Evolutionary conservation across 2,797 vertebrate species (phyloP).

Genomic region (Allobates femoralis): DNA sequence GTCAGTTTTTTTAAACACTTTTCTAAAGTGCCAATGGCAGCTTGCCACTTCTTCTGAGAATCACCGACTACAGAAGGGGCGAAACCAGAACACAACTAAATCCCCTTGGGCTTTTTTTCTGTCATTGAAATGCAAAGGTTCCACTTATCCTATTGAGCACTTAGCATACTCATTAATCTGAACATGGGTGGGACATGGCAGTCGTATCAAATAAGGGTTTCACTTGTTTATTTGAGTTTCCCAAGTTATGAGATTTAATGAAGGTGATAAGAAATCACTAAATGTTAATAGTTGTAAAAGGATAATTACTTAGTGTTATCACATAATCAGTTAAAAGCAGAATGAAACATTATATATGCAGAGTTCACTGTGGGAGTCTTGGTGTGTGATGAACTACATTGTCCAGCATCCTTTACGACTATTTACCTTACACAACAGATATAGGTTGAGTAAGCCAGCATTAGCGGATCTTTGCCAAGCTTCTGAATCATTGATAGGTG

Average conservation of each 20-base stretch:
- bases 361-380: not conserved
- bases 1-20: constrained; percentile 70
- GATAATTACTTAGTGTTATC: constrained; percentile 31
- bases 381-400: not conserved
- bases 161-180: constrained; percentile 61
- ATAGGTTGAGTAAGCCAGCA: not conserved
- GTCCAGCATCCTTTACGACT: not conserved
- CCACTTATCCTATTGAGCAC: constrained; percentile 63
- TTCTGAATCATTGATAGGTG: constrained; percentile 42
- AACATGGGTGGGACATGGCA: constrained; percentile 49
- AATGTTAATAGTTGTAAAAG: not conserved
- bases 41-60: constrained; percentile 70
- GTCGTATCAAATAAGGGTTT: constrained; percentile 33
- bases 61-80: constrained; percentile 65
- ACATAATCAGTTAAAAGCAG: constrained; percentile 18
- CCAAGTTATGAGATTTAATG: constrained; percentile 44
- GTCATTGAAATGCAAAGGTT: constrained; percentile 50
- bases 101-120: constrained; percentile 63
- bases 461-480: constrained; percentile 3
- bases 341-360: constrained; percentile 2
- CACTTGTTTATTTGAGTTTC: constrained; percentile 57
- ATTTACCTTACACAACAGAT: not conserved
- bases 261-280: not conserved
- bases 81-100: constrained; percentile 66
- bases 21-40: constrained; percentile 69